Conservation (phyloP, 2,797 vertebrate genomes). For the Artibeus lituratus region DNA sequence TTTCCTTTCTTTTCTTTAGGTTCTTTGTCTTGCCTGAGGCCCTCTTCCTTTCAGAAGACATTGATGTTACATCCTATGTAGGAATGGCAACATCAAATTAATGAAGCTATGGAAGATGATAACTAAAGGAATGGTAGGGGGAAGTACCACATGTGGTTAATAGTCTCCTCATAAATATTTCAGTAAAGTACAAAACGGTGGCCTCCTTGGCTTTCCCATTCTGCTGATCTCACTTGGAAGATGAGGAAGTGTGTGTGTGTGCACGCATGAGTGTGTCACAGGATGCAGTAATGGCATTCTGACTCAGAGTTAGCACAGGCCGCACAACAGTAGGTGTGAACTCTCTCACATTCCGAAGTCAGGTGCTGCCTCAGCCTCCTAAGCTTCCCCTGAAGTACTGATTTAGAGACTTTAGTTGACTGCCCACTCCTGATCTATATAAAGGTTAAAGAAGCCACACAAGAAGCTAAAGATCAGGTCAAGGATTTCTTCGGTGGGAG, state of each 20-base stretch:
- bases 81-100: neutral
- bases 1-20: neutral
- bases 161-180: constrained; percentile 65
- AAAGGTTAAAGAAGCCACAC: neutral
- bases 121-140: neutral
- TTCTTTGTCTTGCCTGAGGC: neutral
- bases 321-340: neutral
- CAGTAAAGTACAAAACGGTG: neutral
- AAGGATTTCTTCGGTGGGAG: neutral
- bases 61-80: neutral
- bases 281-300: neutral
- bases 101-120: constrained; percentile 32
- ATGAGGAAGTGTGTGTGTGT: constrained; percentile 15
- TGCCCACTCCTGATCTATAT: neutral
- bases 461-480: neutral
- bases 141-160: neutral
- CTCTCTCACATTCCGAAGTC: neutral
- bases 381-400: neutral
- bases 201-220: neutral
- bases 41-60: neutral
- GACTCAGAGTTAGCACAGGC: neutral
- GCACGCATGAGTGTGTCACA: neutral
- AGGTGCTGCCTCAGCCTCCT: neutral
- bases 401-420: neutral
- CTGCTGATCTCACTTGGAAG: neutral